phyloP scores from a whole-genome alignment of 2,113 vertebrate genomes.

The Salvelinus namaycush region DNA sequence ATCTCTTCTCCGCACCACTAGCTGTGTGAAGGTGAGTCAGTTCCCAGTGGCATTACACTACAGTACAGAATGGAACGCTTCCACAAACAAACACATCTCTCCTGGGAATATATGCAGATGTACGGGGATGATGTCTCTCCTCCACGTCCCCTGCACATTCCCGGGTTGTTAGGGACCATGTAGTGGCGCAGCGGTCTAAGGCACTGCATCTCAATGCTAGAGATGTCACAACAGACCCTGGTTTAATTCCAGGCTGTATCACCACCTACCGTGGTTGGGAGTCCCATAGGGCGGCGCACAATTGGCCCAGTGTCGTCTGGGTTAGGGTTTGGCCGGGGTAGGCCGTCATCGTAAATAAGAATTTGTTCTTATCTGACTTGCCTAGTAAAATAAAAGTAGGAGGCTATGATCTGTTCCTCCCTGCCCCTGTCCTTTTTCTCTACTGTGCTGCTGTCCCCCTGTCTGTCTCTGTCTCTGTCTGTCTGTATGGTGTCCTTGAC shows the following conservation, averaged over 20 bases:
- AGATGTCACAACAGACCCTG: too few relatives aligned
- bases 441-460: constrained; percentile 11
- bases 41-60: constrained; percentile 56
- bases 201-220: too few relatives aligned
- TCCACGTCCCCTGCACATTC: background rate
- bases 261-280: too few relatives aligned
- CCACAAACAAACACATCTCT: constrained; percentile 52
- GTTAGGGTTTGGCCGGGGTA: too few relatives aligned
- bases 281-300: too few relatives aligned
- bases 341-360: too few relatives aligned
- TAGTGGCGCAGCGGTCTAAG: too few relatives aligned
- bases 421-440: background rate
- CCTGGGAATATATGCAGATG: constrained; percentile 43
- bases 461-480: constrained; percentile 27
- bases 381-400: too few relatives aligned
- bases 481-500: constrained; percentile 36
- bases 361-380: too few relatives aligned
- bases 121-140: background rate
- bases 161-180: too few relatives aligned
- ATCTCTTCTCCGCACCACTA: constrained; percentile 60
- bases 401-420: background rate
- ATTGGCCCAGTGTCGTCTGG: too few relatives aligned
- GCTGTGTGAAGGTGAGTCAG: constrained; percentile 69
- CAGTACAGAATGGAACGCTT: constrained; percentile 66
- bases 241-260: too few relatives aligned